phyloP scores from a whole-genome alignment of 2,888 invertebrate species.

The Agrilus cyanescens region DNA sequence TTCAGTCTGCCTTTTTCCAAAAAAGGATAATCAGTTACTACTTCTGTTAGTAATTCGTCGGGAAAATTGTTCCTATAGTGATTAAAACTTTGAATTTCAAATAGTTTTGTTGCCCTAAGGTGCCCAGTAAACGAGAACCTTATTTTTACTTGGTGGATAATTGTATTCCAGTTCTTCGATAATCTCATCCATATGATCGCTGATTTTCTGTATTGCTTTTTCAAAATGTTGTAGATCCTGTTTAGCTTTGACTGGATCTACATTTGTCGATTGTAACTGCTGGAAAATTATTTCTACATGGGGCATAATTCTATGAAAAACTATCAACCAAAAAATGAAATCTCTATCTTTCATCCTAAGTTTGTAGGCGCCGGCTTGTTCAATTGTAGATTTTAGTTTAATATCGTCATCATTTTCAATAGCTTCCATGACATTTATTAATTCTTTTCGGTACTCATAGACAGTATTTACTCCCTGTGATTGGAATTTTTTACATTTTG shows the following conservation, averaged over 20 bases:
- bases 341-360: constrained; percentile 1
- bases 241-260: no score
- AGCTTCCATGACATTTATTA: constrained; percentile 4
- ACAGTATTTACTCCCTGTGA: constrained; percentile 5
- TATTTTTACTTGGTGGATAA: neutral
- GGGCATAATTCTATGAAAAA: constrained; percentile 1
- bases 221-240: neutral
- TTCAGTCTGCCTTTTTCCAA: no score
- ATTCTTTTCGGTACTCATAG: constrained; percentile 3
- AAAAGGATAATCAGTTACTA: no score
- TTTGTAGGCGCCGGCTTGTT: neutral
- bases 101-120: no score
- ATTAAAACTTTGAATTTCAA: no score
- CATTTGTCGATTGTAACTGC: neutral
- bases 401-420: neutral
- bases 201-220: no score
- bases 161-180: neutral
- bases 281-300: neutral
- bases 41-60: no score
- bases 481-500: no score
- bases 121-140: constrained; percentile 1
- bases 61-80: no score
- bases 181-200: no score
- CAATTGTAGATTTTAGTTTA: no score
- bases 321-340: constrained; percentile 1